Percentiles rank a stretch among this genome's conserved stretches.
phyloP scores from a whole-genome alignment of 2,797 vertebrate species.

The Clamator glandarius region DNA sequence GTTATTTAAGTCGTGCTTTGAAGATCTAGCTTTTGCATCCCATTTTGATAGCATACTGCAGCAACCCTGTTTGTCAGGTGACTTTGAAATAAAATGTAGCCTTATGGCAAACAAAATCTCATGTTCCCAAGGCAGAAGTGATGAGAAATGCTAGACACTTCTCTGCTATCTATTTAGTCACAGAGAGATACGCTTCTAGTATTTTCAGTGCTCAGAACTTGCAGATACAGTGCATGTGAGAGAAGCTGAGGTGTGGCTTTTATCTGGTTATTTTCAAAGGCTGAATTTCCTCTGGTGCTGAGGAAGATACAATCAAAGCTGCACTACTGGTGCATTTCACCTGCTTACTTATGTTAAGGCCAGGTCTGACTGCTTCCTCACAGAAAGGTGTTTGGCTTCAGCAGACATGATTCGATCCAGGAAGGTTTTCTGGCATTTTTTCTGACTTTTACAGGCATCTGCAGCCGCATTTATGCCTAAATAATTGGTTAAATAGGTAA shows the following conservation, averaged over 20 bases:
- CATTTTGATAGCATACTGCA: neutral
- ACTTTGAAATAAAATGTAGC: neutral
- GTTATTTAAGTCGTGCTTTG: constrained; percentile 35
- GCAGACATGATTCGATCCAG: neutral
- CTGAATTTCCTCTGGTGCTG: neutral
- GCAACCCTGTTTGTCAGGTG: constrained; percentile 9
- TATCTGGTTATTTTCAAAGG: neutral
- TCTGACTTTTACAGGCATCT: neutral
- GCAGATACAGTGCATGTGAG: neutral
- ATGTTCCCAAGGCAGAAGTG: constrained; percentile 16
- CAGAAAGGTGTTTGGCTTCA: neutral
- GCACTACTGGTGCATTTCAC: neutral
- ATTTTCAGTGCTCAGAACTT: neutral
- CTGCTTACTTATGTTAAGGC: neutral
- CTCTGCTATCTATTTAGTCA: neutral
- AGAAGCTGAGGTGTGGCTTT: neutral
- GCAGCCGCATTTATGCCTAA: neutral
- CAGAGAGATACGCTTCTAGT: neutral
- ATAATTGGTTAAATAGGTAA: neutral
- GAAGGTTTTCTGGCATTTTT: neutral
- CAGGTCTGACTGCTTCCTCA: neutral
- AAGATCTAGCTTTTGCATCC: constrained; percentile 38
- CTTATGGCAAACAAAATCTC: neutral
- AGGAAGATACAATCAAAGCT: neutral
- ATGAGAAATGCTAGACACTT: neutral